These are phyloP conservation scores for Geococcyx californianus DNA, from an alignment of 2,113 vertebrate species.

Conservation along the genomic window DNA sequence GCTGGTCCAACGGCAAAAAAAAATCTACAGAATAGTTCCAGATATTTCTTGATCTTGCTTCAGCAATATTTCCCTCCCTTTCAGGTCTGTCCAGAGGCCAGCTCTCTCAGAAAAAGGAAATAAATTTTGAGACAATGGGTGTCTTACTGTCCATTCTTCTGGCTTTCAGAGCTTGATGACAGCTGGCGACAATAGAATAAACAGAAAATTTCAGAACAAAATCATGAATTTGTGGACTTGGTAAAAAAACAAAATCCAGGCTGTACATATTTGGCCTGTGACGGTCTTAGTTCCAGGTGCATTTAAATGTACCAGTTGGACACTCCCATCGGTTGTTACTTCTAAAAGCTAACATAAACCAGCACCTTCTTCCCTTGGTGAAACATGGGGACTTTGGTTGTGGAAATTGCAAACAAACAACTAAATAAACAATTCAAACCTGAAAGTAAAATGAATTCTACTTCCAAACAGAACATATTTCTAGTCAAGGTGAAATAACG, in stretches of 20 bases:
- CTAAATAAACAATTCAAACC: not conserved
- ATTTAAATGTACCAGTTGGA: not conserved
- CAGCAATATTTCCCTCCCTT: constrained; percentile 6
- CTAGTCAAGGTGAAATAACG: not conserved
- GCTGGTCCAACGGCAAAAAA: not conserved
- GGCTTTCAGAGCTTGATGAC: not conserved
- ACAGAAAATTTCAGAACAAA: not conserved
- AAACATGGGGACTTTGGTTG: not conserved
- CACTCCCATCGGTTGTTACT: not conserved
- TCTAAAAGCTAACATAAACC: not conserved
- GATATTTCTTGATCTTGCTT: not conserved
- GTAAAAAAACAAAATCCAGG: not conserved
- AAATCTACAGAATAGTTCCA: not conserved
- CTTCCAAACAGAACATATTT: not conserved
- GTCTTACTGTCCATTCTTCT: not conserved
- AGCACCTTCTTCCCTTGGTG: constrained; percentile 6
- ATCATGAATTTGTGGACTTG: not conserved
- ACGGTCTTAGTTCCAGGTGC: not conserved
- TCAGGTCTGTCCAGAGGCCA: constrained; percentile 9
- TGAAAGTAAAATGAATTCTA: not conserved
- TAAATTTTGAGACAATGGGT: not conserved
- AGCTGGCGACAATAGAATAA: not conserved
- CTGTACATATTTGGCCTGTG: not conserved
- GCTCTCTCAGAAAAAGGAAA: constrained; percentile 2
- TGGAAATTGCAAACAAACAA: not conserved